Evolutionary conservation across 2,113 vertebrate genomes (phyloP).

Genomic region (Coptodon bakossiorum): DNA sequence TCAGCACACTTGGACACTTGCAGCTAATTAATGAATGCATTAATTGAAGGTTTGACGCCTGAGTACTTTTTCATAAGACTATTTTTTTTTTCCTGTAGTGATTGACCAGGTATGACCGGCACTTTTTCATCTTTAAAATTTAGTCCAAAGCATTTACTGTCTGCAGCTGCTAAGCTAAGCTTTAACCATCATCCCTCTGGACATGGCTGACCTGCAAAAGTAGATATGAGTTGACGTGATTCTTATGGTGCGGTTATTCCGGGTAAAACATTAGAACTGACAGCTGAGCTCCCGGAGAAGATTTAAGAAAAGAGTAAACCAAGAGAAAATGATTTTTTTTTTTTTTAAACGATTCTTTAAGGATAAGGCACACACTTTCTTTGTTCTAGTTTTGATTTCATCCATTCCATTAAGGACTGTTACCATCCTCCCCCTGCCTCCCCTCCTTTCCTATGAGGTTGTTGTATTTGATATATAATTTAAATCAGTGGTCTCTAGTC

Average conservation of each 20-base stretch:
- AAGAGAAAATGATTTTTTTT: not conserved
- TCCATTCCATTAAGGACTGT: not conserved
- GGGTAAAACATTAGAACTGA: not conserved
- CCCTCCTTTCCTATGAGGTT: not conserved
- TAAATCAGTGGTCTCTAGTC: not conserved
- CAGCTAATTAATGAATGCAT: not conserved
- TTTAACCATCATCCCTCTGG: not conserved
- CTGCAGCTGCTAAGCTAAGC: not conserved
- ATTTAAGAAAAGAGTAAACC: not conserved
- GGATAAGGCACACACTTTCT: not conserved
- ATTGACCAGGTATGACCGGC: not conserved
- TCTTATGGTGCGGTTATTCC: not conserved
- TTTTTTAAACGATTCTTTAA: fast-evolving
- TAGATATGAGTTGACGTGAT: not conserved
- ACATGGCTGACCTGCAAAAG: not conserved
- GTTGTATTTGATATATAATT: not conserved
- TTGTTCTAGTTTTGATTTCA: not conserved
- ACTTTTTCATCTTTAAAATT: not conserved
- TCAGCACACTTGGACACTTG: not conserved
- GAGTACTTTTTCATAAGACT: not conserved
- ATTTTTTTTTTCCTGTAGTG: not conserved
- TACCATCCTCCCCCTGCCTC: not conserved
- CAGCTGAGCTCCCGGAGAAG: not conserved
- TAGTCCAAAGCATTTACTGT: not conserved
- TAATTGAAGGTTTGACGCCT: not conserved